Evolutionary conservation across 1,140 invertebrate genomes (phyloP).

Genomic region (Neuroterus valhalla): DNA sequence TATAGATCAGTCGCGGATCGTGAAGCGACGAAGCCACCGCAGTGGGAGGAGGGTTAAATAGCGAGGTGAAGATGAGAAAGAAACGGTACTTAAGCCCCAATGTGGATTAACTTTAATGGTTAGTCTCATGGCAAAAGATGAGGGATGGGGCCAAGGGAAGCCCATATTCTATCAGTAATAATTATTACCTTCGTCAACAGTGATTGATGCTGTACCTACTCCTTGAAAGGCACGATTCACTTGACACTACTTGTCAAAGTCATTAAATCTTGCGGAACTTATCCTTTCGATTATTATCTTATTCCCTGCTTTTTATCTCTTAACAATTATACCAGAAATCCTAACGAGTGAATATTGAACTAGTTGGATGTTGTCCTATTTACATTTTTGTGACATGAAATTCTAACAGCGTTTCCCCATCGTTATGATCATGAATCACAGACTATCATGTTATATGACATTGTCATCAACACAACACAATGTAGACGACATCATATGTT

Average conservation of each 20-base stretch:
- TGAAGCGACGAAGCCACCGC: constrained; percentile 50
- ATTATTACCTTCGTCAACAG: constrained; percentile 34
- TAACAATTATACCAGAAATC: no score
- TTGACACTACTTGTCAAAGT: constrained; percentile 16
- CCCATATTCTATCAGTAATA: constrained; percentile 22
- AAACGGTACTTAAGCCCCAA: constrained; percentile 32
- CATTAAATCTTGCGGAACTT: neutral
- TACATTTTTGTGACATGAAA: no score
- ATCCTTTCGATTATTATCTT: neutral
- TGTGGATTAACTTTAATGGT: constrained; percentile 37
- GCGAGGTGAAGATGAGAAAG: constrained; percentile 40
- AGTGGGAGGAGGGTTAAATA: constrained; percentile 40
- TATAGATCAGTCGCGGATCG: constrained; percentile 38
- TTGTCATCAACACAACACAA: no score
- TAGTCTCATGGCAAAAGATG: constrained; percentile 24
- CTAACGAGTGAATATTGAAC: no score
- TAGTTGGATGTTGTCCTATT: no score
- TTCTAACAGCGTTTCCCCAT: no score
- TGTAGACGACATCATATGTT: no score
- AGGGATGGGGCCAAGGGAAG: constrained; percentile 21
- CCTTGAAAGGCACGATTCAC: constrained; percentile 10
- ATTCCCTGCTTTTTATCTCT: neutral
- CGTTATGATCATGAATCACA: no score
- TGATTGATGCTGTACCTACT: constrained; percentile 34
- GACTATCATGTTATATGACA: no score